Percentiles rank a stretch among this genome's conserved stretches.
phyloP scores from a whole-genome alignment of 2,797 vertebrate species.

The Botia kubotai region DNA sequence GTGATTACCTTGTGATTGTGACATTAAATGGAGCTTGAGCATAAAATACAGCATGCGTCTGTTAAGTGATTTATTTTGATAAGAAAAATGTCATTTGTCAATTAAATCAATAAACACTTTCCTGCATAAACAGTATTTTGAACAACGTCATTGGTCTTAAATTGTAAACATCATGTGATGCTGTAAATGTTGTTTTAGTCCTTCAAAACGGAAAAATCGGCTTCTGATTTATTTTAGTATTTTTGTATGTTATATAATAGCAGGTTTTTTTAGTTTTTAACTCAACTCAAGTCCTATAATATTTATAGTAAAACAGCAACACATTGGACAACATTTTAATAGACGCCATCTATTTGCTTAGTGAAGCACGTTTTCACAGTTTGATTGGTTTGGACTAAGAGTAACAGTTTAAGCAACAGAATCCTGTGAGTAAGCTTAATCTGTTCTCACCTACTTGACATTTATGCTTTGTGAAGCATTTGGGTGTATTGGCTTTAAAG shows the following conservation, averaged over 20 bases:
- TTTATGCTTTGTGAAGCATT: neutral
- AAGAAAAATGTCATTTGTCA: slow-evolving; percentile 12
- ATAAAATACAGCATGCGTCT: neutral
- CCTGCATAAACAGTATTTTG: neutral
- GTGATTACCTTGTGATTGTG: neutral
- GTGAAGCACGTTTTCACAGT: too few species aligned
- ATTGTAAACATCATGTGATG: slow-evolving; percentile 7
- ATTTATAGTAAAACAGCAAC: too few species aligned
- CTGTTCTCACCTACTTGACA: neutral
- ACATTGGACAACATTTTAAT: too few species aligned
- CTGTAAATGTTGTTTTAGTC: too few species aligned
- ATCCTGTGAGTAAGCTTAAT: neutral
- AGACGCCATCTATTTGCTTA: too few species aligned
- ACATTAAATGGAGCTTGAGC: neutral
- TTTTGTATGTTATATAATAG: too few species aligned
- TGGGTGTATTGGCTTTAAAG: neutral
- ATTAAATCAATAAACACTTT: slow-evolving; percentile 19
- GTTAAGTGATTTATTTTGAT: neutral
- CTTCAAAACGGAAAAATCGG: too few species aligned
- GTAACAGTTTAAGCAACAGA: too few species aligned
- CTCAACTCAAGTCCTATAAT: too few species aligned
- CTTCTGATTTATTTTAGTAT: too few species aligned
- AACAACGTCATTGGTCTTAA: neutral
- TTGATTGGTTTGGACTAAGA: too few species aligned
- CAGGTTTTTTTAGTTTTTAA: too few species aligned